These are phyloP conservation scores for Florisuga fusca DNA, from an alignment of 2,797 vertebrate species.

Conservation along the genomic window DNA sequence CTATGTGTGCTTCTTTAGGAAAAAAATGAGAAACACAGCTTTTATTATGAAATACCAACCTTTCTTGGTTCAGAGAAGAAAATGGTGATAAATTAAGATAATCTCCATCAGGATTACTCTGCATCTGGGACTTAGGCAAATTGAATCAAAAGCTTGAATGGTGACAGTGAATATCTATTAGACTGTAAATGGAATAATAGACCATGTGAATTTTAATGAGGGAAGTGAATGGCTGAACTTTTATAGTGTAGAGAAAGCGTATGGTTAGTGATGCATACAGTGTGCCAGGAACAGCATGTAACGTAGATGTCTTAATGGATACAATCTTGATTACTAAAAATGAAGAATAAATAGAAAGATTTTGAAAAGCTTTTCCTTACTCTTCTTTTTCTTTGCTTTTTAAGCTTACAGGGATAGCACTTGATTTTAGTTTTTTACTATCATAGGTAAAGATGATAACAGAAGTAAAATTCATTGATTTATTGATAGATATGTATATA, in stretches of 20 bases:
- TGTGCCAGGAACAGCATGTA: conserved; percentile 5
- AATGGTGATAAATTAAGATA: conserved; percentile 87
- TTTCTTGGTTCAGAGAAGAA: conserved; percentile 75
- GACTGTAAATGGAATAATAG: conserved; percentile 84
- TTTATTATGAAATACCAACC: conserved; percentile 69
- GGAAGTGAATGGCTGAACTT: conserved; percentile 68
- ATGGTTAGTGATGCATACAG: conserved; percentile 38
- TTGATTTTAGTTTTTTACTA: background rate
- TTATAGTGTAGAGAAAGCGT: conserved; percentile 39
- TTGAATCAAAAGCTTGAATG: conserved; percentile 84
- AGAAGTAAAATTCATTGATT: background rate
- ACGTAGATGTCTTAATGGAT: conserved; percentile 52
- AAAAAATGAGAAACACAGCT: conserved; percentile 27
- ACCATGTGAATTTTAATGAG: conserved; percentile 77
- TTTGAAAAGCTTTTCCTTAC: background rate
- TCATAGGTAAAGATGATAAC: background rate
- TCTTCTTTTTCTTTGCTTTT: background rate
- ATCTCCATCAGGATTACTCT: conserved; percentile 86
- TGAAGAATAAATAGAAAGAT: background rate
- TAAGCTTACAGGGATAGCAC: background rate
- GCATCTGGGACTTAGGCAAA: conserved; percentile 84
- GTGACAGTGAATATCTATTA: conserved; percentile 88
- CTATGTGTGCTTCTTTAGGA: background rate
- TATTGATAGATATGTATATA: background rate
- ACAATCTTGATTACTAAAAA: conserved; percentile 43